Conservation (phyloP, 2,113 vertebrate genomes). For the Nycticryphes semicollaris region DNA sequence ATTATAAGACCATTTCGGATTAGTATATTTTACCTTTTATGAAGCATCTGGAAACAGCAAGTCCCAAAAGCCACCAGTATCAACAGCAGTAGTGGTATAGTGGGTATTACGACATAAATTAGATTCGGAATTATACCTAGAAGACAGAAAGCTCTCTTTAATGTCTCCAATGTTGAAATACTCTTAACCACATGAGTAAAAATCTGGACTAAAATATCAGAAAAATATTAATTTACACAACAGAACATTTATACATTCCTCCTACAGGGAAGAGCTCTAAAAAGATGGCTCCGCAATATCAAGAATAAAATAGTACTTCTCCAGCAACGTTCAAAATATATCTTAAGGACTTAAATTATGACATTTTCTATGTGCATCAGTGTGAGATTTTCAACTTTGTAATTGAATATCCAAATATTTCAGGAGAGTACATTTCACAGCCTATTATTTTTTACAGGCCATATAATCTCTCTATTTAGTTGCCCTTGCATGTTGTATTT, state of each 20-base stretch:
- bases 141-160: slow-evolving; percentile 38
- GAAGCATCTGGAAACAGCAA: slow-evolving; percentile 93
- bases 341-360: background rate
- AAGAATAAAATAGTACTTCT: background rate
- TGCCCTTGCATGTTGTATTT: background rate
- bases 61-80: slow-evolving; percentile 95
- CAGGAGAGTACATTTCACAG: background rate
- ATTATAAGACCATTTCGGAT: background rate
- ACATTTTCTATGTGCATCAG: background rate
- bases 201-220: background rate
- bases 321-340: background rate
- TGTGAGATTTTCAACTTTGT: background rate
- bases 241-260: background rate
- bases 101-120: slow-evolving; percentile 94
- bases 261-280: background rate
- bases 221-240: background rate
- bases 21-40: slow-evolving; percentile 81
- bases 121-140: slow-evolving; percentile 89
- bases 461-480: background rate
- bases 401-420: background rate
- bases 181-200: background rate
- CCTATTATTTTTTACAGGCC: background rate
- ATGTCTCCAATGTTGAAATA: background rate
- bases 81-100: slow-evolving; percentile 92
- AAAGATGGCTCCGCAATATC: background rate